Evolutionary conservation across 2,797 vertebrate genomes (phyloP), one percentile per base, ranked within the genome.

Genomic region (Danio tinwini): DNA sequence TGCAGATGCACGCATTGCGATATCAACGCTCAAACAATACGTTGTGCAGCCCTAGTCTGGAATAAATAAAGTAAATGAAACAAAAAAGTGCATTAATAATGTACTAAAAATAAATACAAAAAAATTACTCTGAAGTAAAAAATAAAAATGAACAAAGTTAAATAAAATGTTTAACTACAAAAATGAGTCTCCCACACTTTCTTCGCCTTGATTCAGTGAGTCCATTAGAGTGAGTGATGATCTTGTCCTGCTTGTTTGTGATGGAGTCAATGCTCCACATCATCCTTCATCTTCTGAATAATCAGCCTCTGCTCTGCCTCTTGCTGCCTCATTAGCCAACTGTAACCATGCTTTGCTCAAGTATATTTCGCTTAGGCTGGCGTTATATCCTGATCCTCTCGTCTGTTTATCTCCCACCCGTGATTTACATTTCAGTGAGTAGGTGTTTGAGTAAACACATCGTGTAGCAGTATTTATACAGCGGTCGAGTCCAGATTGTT

Each of bases 401-500:
- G 55, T 78, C 37, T 78, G 76, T 78, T 78, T 78, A 70, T 70
- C 68, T 70, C 55, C 76, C 67, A 29, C 71, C 42, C 63, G 14
- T 61, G 72, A 69, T 82, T 74, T 74, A 63, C 49, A 79, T 69
- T 78, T 74, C 70, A 75, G 64, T 78, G 67, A 78, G 55, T 77
- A 70, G 69, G 78, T 82, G 75, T 81, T 72, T 71, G 69, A 56
- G 59, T 83, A 82, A 81, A 81, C 70, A 74, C 44, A 47, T 62
- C 12, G 17, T 50, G 55, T 71, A 7, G 5, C 55, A 17, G 19
- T 85, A 50, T 83, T 85, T 85, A 76, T 55, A 81, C 21, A 75
- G 78, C 21, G 21, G 58, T 61, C 14, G 14, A 39, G 65, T 74
- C 59, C 53, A 64, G 82, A 83, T 76, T 76, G 69, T 61, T 63